phyloP scores from a whole-genome alignment of 2,113 vertebrate genomes.

The Amphiprion percula region DNA sequence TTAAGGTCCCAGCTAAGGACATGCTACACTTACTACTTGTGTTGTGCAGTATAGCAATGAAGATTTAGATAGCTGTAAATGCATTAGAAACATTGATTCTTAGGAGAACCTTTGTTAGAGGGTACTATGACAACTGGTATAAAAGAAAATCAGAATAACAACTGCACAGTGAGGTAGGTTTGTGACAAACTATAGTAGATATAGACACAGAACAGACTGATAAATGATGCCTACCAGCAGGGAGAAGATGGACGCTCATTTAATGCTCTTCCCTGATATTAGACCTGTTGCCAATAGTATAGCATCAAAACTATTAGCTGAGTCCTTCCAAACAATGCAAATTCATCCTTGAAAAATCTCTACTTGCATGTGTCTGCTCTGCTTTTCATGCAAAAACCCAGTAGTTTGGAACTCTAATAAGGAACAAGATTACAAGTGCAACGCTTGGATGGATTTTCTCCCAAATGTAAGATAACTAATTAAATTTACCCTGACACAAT shows the following conservation, averaged over 20 bases:
- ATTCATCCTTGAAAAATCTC: constrained; percentile 15
- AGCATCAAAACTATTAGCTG: constrained; percentile 36
- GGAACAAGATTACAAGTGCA: constrained; percentile 14
- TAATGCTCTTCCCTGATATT: constrained; percentile 56
- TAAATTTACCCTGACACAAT: not conserved
- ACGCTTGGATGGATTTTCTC: not conserved
- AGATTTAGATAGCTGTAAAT: too few species aligned
- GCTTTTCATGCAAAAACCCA: constrained; percentile 4
- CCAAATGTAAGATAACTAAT: constrained; percentile 8
- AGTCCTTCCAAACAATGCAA: constrained; percentile 7
- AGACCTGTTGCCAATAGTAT: constrained; percentile 6
- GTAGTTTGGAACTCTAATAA: not conserved
- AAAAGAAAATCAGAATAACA: not conserved
- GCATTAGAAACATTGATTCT: too few species aligned
- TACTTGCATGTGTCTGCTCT: not conserved
- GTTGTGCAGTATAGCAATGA: not conserved
- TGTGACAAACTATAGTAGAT: constrained; percentile 29
- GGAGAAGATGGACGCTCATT: constrained; percentile 54
- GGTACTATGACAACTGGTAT: not conserved
- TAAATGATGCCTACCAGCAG: constrained; percentile 48
- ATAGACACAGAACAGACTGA: constrained; percentile 28
- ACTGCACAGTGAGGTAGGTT: not conserved
- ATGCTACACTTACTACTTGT: not conserved
- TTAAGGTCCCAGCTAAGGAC: not conserved
- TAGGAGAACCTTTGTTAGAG: not conserved